Conservation (phyloP, 2,797 vertebrate genomes). For the Leucoraja ocellata region DNA sequence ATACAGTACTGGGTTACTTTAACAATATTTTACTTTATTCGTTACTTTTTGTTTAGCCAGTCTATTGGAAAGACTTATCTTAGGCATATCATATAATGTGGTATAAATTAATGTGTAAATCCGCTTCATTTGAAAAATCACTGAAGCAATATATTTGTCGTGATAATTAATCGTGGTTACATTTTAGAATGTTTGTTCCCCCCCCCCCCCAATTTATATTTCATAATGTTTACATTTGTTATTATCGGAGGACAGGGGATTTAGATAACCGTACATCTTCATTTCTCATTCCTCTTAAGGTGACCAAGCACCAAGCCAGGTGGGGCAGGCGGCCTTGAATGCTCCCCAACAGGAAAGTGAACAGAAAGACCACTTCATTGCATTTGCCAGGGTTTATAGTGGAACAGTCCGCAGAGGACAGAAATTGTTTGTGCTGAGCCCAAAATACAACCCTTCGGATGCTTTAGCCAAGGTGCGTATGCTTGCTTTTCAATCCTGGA, state of each 20-base stretch:
- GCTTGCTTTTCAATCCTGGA: neutral
- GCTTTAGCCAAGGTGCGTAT: constrained; percentile 69
- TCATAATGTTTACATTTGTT: neutral
- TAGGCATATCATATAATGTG: neutral
- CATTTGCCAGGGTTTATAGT: constrained; percentile 89
- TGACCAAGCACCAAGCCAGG: constrained; percentile 46
- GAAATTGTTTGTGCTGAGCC: constrained; percentile 80
- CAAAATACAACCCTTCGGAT: constrained; percentile 80
- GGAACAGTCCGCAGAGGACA: constrained; percentile 71
- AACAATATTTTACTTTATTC: neutral
- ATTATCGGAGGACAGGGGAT: neutral
- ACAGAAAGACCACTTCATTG: constrained; percentile 71
- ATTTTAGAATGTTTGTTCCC: neutral
- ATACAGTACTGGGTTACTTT: neutral
- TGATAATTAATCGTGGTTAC: neutral
- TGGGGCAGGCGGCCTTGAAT: constrained; percentile 48
- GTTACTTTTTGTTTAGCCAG: neutral
- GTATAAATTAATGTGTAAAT: neutral
- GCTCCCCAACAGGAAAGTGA: constrained; percentile 51
- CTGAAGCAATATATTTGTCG: neutral
- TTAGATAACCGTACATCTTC: neutral
- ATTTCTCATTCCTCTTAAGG: constrained; percentile 37
- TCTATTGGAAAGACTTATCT: neutral
- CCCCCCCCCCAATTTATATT: neutral
- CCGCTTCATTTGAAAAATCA: neutral